Evolutionary conservation across 2,797 vertebrate species (phyloP).

Genomic region (Squalus acanthias): DNA sequence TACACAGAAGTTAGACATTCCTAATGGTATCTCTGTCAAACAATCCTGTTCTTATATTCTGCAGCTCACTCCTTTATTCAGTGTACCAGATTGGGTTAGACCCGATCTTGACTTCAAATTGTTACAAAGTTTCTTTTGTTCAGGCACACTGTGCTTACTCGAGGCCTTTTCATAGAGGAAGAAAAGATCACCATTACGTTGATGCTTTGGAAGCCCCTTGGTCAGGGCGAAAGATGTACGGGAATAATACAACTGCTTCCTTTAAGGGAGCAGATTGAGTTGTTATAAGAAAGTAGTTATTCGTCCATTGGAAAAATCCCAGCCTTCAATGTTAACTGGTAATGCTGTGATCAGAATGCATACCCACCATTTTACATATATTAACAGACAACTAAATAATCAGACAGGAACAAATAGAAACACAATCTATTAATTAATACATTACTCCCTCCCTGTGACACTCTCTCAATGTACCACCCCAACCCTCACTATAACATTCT

Average conservation of each 20-base stretch:
- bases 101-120: background rate
- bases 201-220: background rate
- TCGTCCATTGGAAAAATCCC: background rate
- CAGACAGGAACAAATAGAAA: background rate
- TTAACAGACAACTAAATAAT: background rate
- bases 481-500: background rate
- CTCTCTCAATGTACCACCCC: background rate
- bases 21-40: background rate
- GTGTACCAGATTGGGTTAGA: background rate
- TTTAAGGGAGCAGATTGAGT: background rate
- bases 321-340: background rate
- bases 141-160: background rate
- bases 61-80: background rate
- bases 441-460: background rate
- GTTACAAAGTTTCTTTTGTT: constrained; percentile 12
- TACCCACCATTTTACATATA: background rate
- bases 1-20: background rate
- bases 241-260: background rate
- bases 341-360: background rate
- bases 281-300: background rate
- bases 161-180: background rate
- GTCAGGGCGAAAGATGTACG: background rate
- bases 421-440: background rate
- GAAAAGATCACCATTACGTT: background rate
- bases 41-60: background rate